phyloP scores from a whole-genome alignment of 1,140 invertebrate genomes.

The Drosophila neocordata region DNA sequence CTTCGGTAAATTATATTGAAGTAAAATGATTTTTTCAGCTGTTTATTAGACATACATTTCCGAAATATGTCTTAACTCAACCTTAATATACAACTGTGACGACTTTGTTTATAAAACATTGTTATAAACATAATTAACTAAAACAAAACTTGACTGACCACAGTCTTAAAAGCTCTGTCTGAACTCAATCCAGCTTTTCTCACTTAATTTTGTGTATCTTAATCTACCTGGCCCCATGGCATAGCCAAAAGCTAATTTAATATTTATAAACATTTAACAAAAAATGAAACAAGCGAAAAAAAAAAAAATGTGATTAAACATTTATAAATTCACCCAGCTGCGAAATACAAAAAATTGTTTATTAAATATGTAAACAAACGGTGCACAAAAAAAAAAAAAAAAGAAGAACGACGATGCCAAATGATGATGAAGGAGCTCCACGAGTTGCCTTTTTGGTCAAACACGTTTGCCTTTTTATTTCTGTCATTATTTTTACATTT shows the following conservation, averaged over 20 bases:
- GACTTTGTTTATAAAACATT: conserved; percentile 11
- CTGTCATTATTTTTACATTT: conserved; percentile 45
- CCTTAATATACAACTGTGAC: not conserved
- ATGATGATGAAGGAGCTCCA: conserved; percentile 10
- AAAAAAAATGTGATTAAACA: conserved; percentile 29
- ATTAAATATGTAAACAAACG: conserved; percentile 76
- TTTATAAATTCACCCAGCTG: conserved; percentile 53
- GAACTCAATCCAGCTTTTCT: conserved; percentile 12
- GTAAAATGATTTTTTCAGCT: too few relatives aligned
- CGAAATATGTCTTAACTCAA: not conserved
- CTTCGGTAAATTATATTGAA: too few relatives aligned
- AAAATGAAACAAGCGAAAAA: conserved; percentile 3
- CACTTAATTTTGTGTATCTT: conserved; percentile 30
- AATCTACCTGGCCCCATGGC: conserved; percentile 37
- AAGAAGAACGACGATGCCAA: not conserved
- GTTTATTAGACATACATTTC: too few relatives aligned
- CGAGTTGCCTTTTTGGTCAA: conserved; percentile 21
- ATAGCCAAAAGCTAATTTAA: conserved; percentile 49
- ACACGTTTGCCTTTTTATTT: conserved; percentile 47
- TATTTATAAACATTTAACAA: conserved; percentile 65
- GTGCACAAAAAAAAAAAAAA: conserved; percentile 21
- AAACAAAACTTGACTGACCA: conserved; percentile 31
- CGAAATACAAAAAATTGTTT: conserved; percentile 45
- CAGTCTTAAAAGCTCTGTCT: conserved; percentile 8
- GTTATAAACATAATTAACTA: not conserved